Evolutionary conservation across 2,888 invertebrate genomes (phyloP).

Genomic region (Watsonalla cultraria): DNA sequence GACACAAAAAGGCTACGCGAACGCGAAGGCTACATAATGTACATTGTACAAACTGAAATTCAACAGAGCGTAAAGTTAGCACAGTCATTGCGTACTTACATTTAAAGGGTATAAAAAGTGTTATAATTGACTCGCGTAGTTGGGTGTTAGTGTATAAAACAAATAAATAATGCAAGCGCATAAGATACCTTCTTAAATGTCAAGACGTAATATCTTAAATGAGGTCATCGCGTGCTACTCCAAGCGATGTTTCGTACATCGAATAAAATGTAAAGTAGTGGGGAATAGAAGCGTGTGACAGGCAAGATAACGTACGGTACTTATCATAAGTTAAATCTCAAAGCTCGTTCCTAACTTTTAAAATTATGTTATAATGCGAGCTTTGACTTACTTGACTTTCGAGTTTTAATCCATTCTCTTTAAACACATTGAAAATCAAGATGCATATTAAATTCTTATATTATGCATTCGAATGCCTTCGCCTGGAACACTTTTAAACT

Average conservation of each 20-base stretch:
- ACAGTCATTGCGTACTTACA: conserved; percentile 14
- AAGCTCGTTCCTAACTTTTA: conserved; percentile 2
- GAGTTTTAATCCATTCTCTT: no score
- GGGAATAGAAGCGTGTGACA: conserved; percentile 1
- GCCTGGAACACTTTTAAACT: no score
- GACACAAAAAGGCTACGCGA: background rate
- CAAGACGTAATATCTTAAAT: conserved; percentile 27
- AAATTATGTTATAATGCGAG: background rate
- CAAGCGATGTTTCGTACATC: conserved; percentile 24
- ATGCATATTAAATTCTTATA: no score
- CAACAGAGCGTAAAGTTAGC: conserved; percentile 18
- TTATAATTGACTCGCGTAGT: conserved; percentile 4
- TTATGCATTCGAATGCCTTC: no score
- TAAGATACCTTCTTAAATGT: conserved; percentile 26
- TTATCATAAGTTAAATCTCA: background rate
- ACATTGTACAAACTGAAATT: conserved; percentile 7
- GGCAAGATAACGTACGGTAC: background rate
- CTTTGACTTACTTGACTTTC: no score
- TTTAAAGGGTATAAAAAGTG: background rate
- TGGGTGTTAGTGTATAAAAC: background rate
- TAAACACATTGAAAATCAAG: no score
- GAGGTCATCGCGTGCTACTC: conserved; percentile 28
- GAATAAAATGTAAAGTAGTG: conserved; percentile 9
- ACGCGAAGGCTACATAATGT: background rate
- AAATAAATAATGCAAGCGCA: conserved; percentile 1